Base-by-base conservation (phyloP, 1,140 invertebrate genomes). In the Drosophila bifasciata region DNA sequence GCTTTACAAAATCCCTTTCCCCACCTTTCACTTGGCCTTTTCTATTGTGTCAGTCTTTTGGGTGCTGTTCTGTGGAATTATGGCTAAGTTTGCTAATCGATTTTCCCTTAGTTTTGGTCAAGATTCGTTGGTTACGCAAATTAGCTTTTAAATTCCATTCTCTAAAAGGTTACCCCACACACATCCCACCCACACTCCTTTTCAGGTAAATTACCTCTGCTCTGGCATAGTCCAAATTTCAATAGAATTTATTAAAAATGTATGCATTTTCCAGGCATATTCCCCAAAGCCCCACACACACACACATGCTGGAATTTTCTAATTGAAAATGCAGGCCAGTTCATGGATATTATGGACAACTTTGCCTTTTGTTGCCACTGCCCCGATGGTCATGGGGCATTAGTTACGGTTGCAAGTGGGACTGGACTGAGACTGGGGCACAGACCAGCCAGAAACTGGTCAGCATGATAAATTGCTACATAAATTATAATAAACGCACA, bases 401-500 rank as follows among this genome's bases (percentile, higher is more conserved):
- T 86, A 63, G 81, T 76, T 76, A 74, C 55, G 67, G 71, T 3
- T 48, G 0, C 17, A 40, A 51, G 41, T 5, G 28, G 23, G 25
- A 39, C 5, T 1, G n/a, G 13, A 51, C 36, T 5, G 28, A 17
- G 25, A 39, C 5, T 1, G n/a, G 13, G 32, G 25, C 25, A 28
- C 25, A 28, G 36, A 3, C 17, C 25, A 28, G 36, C 5, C 17
- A 32, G 21, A 11, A 6, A 36, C 41, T 60, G 40, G n/a, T 41
- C 53, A 62, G 23, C 68, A 86, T 85, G 81, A 85, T 86, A 81
- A 86, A 85, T 85, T 86, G 77, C 79, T 86, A 85, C 77, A 85
- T 85, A 86, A 85, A 85, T 85, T 85, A 86, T 85, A 81, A 86
- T 81, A 81, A 77, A 85, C 77, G 68, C 77, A 66, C 63, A 84